Base-by-base conservation (phyloP, 2,888 invertebrate species). In the Myopa testacea region DNA sequence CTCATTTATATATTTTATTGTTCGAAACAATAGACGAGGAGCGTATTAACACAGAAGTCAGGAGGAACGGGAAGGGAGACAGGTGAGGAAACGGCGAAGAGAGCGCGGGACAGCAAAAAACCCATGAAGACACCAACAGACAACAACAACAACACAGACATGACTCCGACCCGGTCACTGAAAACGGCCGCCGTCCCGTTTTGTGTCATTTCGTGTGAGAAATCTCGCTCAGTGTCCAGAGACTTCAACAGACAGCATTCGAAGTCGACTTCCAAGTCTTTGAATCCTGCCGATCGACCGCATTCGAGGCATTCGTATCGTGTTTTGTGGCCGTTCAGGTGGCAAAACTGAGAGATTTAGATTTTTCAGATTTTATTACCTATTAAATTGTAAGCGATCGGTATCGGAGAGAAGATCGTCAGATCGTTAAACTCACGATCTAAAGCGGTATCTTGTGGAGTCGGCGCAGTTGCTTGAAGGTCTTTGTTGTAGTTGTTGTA, bases 381-480 rank as follows among this genome's bases (percentile, higher is more conserved):
- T 40, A 73, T 73, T 50, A 38, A 63, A 63, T 62, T 79, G 80
- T 68, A 79, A 78, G 75, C 76, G 77, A 74, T 73, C 80, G 76
- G 16, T 60, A n/a, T 75, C 52, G 34, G 62, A 26, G 62, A 12
- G 37, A 19, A 60, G 60, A 40, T 55, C 45, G 26, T 34, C 45
- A 38, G 82, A 84, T n/a, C 52, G 50, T 16, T 69, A 14, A 50
- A 2, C 34, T 6, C 65, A 38, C 37, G 34, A 74, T 63, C 37
- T 45, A 19, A 6, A 62, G 38, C 62, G 7, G 74, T 38, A 68
- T 67, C 75, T 68, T 68, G 67, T 34, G 38, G 67, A 77, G 74
- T 78, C 78, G 69, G 77, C 69, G 78, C 78, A 78, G 80, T 78
- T 78, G 75, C 63, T 74, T 73, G 78, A 72, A 62, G 52, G 55